A percentile compares a stretch with the other conserved stretches of the same genome.
These are phyloP conservation scores for Ivindomyrus marchei DNA, from an alignment of 2,113 vertebrate genomes.

Conservation along the genomic window DNA sequence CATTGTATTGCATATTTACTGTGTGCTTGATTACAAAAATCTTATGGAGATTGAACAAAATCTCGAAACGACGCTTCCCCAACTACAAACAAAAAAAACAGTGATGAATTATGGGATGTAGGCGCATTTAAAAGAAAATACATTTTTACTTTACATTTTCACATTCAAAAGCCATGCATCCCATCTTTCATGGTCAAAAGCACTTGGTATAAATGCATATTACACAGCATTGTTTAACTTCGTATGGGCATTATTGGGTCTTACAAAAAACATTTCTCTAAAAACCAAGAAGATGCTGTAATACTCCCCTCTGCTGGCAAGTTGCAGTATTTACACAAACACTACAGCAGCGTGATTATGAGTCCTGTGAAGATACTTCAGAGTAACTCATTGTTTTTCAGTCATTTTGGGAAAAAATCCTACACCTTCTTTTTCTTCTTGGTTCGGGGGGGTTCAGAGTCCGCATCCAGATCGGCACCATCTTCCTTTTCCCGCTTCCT, in stretches of 20 bases:
- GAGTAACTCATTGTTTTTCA: not conserved
- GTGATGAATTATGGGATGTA: not conserved
- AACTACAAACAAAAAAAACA: not conserved
- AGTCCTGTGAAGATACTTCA: not conserved
- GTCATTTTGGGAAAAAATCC: not conserved
- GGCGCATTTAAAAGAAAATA: not conserved
- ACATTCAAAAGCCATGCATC: not conserved
- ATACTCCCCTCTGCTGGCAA: constrained; percentile 34
- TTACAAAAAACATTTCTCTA: not conserved
- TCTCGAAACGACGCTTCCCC: not conserved
- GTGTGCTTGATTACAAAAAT: not conserved
- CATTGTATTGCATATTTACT: not conserved
- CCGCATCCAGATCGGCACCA: constrained; percentile 12
- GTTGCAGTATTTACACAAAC: not conserved
- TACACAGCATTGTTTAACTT: not conserved
- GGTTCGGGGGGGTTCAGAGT: constrained; percentile 41
- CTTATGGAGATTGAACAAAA: not conserved
- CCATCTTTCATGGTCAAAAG: not conserved
- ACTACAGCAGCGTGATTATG: not conserved
- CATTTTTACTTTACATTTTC: not conserved
- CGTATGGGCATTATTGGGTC: not conserved
- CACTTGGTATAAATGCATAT: not conserved
- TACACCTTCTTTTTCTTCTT: constrained; percentile 68
- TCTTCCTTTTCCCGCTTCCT: constrained; percentile 58
- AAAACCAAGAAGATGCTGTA: not conserved